phyloP scores from a whole-genome alignment of 1,140 invertebrate genomes.

The Acyrthosiphon pisum region DNA sequence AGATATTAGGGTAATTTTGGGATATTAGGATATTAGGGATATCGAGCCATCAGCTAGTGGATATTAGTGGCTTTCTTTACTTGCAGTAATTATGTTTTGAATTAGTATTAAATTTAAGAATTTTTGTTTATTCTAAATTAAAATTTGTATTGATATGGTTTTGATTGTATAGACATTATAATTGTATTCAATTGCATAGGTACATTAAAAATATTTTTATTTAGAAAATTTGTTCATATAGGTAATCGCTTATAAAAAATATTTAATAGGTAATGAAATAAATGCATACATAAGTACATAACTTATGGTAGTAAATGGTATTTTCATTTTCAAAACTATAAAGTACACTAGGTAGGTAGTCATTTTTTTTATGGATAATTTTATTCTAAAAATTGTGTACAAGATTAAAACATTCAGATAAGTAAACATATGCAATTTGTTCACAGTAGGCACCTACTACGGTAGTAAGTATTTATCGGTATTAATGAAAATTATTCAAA shows the following conservation, averaged over 20 bases:
- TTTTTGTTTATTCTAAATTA: not conserved
- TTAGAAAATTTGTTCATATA: not conserved
- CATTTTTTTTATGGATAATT: not conserved
- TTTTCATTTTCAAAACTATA: not conserved
- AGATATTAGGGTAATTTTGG: too few relatives aligned
- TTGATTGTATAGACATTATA: not conserved
- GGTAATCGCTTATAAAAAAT: not conserved
- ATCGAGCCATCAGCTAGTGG: too few relatives aligned
- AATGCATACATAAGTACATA: not conserved
- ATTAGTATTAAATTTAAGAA: not conserved
- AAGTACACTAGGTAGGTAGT: not conserved
- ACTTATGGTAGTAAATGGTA: not conserved
- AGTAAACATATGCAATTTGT: not conserved
- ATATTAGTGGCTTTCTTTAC: not conserved
- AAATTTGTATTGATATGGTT: not conserved
- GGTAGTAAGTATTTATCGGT: not conserved
- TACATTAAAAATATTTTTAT: not conserved
- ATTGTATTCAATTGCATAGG: not conserved
- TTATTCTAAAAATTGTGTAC: not conserved
- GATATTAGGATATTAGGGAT: too few relatives aligned
- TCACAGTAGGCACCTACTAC: not conserved
- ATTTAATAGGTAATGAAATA: not conserved
- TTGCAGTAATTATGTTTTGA: not conserved
- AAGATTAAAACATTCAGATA: not conserved
- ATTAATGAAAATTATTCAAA: not conserved